phyloP scores from a whole-genome alignment of 2,888 invertebrate genomes.

The Conus canariensis region DNA sequence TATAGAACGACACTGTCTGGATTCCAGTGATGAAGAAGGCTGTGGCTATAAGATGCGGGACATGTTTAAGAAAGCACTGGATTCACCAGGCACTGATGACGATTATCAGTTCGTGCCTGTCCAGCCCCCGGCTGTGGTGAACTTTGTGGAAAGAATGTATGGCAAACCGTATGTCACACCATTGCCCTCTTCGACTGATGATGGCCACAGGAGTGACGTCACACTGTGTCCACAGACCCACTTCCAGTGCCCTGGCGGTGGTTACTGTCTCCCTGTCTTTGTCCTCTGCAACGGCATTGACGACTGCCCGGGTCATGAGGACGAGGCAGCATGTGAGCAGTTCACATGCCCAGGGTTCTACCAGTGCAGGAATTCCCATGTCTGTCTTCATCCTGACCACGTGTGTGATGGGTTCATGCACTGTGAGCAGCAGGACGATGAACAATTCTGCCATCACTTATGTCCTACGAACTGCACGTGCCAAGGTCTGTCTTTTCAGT shows the following conservation, averaged over 20 bases:
- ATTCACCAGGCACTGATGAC: no score
- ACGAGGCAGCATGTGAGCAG: not conserved
- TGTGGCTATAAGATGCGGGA: no score
- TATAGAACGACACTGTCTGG: no score
- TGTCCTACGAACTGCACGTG: not conserved
- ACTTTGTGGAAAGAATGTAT: not conserved
- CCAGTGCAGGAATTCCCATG: not conserved
- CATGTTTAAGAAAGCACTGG: no score
- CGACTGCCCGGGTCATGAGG: not conserved
- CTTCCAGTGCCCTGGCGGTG: not conserved
- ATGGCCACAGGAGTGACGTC: not conserved
- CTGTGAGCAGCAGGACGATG: slow-evolving; percentile 1
- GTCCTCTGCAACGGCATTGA: not conserved
- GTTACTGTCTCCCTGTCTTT: slow-evolving; percentile 10
- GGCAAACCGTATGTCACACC: not conserved
- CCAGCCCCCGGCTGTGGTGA: not conserved
- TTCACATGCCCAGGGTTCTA: not conserved
- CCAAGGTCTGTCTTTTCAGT: not conserved
- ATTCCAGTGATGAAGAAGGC: no score
- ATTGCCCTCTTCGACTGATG: not conserved
- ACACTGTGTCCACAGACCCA: not conserved
- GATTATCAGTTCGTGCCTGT: no score
- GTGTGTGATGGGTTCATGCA: not conserved
- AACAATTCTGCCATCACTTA: not conserved
- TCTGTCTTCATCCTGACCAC: slow-evolving; percentile 1